These are phyloP conservation scores for Palythoa heliodiscus DNA, from an alignment of 92 coral and sea anemone species.

Conservation along the genomic window DNA sequence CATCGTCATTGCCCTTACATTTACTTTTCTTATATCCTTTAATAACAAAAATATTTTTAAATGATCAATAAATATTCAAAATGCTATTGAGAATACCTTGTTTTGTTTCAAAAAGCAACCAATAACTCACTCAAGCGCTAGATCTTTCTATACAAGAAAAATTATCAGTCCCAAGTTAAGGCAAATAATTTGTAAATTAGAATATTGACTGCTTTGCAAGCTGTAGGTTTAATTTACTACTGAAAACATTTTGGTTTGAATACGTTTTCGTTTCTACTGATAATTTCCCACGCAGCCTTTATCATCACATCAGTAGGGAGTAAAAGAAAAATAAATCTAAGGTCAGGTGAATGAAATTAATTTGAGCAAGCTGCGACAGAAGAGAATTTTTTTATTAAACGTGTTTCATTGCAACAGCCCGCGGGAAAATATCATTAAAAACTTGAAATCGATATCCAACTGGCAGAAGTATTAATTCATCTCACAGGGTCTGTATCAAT, in stretches of 20 bases:
- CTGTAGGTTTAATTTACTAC: not conserved
- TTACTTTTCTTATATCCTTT: not conserved
- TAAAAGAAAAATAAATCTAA: not conserved
- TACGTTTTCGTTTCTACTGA: not conserved
- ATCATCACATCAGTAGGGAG: not conserved
- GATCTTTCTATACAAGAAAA: not conserved
- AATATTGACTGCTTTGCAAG: not conserved
- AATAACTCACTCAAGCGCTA: not conserved
- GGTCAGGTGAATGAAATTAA: not conserved
- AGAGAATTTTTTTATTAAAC: conserved; percentile 1
- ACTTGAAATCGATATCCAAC: conserved; percentile 7
- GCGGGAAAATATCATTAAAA: conserved; percentile 13
- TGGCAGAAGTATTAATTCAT: not conserved
- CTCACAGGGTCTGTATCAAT: not conserved
- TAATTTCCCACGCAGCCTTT: conserved; percentile 4
- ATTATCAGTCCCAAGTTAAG: not conserved
- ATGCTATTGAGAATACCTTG: not conserved
- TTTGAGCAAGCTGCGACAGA: conserved; percentile 28
- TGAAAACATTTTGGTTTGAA: not conserved
- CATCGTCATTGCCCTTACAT: not conserved
- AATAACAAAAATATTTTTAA: not conserved
- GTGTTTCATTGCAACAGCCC: not conserved
- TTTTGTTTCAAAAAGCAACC: not conserved
- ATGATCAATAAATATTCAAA: not conserved
- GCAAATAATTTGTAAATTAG: not conserved